Evolutionary conservation across 2,113 vertebrate genomes (phyloP), one percentile per base, ranked within the genome.

Genomic region (Chaenogobius annularis): DNA sequence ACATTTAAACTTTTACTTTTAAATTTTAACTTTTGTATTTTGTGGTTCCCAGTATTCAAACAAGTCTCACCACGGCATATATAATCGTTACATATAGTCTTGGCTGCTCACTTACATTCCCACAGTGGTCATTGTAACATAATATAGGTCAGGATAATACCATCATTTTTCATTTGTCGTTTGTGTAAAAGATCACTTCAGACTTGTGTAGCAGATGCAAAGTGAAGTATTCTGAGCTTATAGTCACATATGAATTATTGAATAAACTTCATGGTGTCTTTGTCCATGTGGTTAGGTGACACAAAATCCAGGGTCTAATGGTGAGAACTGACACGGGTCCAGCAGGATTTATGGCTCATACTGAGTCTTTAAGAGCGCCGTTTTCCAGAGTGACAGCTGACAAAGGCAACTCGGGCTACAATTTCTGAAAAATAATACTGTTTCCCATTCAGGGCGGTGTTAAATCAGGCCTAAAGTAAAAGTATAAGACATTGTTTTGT

Each of bases 341-440:
- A 72, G 69, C 37, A 73, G 85, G 88, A 89, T 85, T 89, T 78
- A 83, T 75, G 40, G 66, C 66, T 83, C 63, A 75, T 87, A 88
- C 88, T 88, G 71, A 79, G 81, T 75, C 68, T 55, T 88, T 84
- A 85, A 73, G 77, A 77, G 61, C 47, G 77, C 71, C 74, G 55
- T 20, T 20, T 65, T 66, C 67, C 73, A 72, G 50, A 70, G 77
- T 54, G 70, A 69, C 84, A 87, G 83, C 80, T 88, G 87, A 83
- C 84, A 44, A 75, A 85, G 71, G 81, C 79, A 85, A 68, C 72
- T 66, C 69, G 77, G 81, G 73, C 59, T 19, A 40, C 35, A 63
- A 46, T 70, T 22, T 58, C 22, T 70, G 65, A 69, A 52, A 72
- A 64, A 74, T 78, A 81, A 83, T 65, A 70, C 14, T 63, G n/a